Evolutionary conservation across 2,797 vertebrate genomes (phyloP).

Genomic region (Neoniphon sammara): DNA sequence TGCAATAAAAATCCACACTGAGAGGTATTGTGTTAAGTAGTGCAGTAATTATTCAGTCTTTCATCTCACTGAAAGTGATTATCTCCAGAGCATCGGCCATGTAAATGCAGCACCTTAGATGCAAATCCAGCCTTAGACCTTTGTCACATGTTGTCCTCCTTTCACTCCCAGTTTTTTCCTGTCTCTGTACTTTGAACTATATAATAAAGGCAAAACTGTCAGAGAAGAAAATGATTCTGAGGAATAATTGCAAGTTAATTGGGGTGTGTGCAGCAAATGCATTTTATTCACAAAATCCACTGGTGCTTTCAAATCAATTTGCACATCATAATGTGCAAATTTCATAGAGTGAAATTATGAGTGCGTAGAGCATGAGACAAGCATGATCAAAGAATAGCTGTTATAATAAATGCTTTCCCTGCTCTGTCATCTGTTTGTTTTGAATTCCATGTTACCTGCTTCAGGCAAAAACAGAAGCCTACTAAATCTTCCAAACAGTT

Average conservation of each 20-base stretch:
- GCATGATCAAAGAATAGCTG: not conserved
- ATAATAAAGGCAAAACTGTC: too few relatives aligned
- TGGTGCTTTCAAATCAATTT: not conserved
- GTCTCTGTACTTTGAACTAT: too few relatives aligned
- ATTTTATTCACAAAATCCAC: not conserved
- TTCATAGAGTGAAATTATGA: not conserved
- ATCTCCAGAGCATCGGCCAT: not conserved
- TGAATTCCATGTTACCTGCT: not conserved
- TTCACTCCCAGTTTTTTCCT: too few relatives aligned
- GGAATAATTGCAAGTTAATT: not conserved
- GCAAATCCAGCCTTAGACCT: too few relatives aligned
- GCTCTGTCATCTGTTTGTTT: not conserved
- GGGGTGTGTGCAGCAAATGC: not conserved
- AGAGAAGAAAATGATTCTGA: not conserved
- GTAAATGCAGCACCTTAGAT: too few relatives aligned
- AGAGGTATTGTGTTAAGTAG: not conserved
- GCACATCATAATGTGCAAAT: not conserved
- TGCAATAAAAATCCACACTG: too few relatives aligned
- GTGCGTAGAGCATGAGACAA: not conserved
- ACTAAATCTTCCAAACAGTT: not conserved
- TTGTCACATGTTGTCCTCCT: not conserved
- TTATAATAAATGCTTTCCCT: not conserved
- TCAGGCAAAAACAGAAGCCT: slow-evolving; percentile 4
- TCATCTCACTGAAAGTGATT: not conserved
- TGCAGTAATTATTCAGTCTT: not conserved